These are phyloP conservation scores for Batillaria attramentaria DNA, from an alignment of 1,140 invertebrate genomes.

Conservation along the genomic window DNA sequence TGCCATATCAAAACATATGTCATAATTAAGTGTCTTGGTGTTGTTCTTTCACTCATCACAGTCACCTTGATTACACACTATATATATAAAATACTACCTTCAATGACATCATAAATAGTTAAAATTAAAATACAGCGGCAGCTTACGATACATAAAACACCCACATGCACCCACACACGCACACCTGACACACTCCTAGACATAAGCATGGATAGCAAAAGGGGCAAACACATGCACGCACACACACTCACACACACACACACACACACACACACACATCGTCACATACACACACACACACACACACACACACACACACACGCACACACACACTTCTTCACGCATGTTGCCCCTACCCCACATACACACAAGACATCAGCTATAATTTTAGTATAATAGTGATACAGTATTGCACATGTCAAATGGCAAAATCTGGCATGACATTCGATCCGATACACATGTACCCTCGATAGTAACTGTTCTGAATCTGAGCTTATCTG, in stretches of 20 bases:
- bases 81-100: too few relatives aligned
- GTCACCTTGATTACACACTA: too few relatives aligned
- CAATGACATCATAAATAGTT: too few relatives aligned
- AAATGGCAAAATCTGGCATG: too few relatives aligned
- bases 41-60: too few relatives aligned
- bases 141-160: too few relatives aligned
- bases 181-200: background rate
- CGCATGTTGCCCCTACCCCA: too few relatives aligned
- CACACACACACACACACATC: background rate
- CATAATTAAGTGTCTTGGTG: too few relatives aligned
- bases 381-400: background rate
- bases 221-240: background rate
- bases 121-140: too few relatives aligned
- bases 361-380: too few relatives aligned
- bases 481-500: background rate
- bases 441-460: background rate
- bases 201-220: background rate
- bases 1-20: too few relatives aligned
- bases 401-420: too few relatives aligned
- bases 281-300: slow-evolving; percentile 17
- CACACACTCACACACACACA: background rate
- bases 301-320: slow-evolving; percentile 8
- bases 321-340: background rate
- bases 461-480: background rate
- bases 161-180: background rate